A percentile compares a stretch with the other conserved stretches of the same genome.
These are phyloP conservation scores for Zhengitettix transpicula DNA, from an alignment of 2,888 invertebrate genomes.

Conservation along the genomic window DNA sequence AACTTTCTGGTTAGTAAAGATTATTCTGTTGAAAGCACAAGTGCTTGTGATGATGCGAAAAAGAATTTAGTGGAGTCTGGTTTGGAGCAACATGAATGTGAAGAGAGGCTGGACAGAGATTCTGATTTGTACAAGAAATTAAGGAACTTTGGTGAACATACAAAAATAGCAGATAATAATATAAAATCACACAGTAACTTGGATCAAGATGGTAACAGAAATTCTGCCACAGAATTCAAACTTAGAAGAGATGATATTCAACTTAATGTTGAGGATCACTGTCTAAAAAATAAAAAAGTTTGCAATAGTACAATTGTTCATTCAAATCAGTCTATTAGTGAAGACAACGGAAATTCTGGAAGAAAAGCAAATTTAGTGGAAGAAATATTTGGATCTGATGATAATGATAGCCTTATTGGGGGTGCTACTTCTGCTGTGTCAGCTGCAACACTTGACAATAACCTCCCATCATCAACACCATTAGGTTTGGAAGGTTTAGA, in stretches of 20 bases:
- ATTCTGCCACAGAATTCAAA: too few species aligned
- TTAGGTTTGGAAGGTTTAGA: constrained; percentile 42
- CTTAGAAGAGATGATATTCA: too few species aligned
- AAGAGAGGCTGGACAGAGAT: not conserved
- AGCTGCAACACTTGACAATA: constrained; percentile 11
- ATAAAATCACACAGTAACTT: too few species aligned
- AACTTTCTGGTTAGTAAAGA: not conserved
- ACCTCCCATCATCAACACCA: constrained; percentile 17
- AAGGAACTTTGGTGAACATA: too few species aligned
- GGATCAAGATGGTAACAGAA: too few species aligned
- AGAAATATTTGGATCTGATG: constrained; percentile 1
- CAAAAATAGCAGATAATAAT: too few species aligned
- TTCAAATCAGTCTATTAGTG: too few species aligned
- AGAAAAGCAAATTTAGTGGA: constrained; percentile 6
- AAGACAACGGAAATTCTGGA: not conserved
- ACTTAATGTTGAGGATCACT: too few species aligned
- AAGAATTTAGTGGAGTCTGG: not conserved
- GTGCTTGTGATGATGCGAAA: not conserved
- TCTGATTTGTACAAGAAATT: too few species aligned
- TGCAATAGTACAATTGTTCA: too few species aligned
- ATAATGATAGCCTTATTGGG: constrained; percentile 13
- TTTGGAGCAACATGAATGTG: not conserved
- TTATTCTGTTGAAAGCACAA: constrained; percentile 19
- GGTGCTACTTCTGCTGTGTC: constrained; percentile 15
- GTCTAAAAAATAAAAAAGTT: too few species aligned